Evolutionary conservation across 2,888 invertebrate genomes (phyloP), one percentile per base, ranked within the genome.

Genomic region (Erebia palarica): DNA sequence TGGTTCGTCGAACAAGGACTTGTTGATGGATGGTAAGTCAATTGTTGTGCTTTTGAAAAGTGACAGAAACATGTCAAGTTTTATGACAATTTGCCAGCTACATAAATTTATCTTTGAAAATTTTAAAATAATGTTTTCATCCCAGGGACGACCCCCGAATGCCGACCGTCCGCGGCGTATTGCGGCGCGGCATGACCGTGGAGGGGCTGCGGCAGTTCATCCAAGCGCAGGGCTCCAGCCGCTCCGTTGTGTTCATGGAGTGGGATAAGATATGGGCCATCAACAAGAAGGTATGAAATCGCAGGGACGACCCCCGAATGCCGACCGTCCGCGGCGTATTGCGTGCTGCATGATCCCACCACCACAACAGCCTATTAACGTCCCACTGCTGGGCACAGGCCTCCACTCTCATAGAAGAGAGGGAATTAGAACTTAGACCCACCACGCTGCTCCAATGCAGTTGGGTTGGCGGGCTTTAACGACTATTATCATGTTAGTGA

Each of bases 201-300:
- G 98, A 99, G 86, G 99, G 98, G 0, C 93, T 99, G 65, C 97
- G 97, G 78, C 98, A 99, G 92, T 99, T 99, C 87, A 99, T 99
- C 75, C 96, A 98, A 72, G 98, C 99, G 14, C 99, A 99, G 94
- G 99, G 99, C 69, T 99, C 99, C 64, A 99, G 99, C 65, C 95
- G 97, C 73, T 98, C 99, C 0, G 99, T 99, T 9, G 99, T 99
- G 3, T 98, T 98, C 90, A 99, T 99, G 99, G 99, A 99, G 88
- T 99, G 99, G 99, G 99, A 99, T 89, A 99, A 99, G 92, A 99
- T 99, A 79, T 99, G 99, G 99, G 96, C 99, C 13, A 97, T 99
- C 83, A 99, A 99, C 87, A 99, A 99, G 87, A 99, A 99, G 95
- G 97, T 96, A 72, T 4, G 3, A 14, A 21, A 57, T 13, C 3